Evolutionary conservation across 37 sponge, comb jelly and placozoan species (phyloP), one percentile per base, ranked within the genome.

Genomic region (Cliona cf. orientalis): DNA sequence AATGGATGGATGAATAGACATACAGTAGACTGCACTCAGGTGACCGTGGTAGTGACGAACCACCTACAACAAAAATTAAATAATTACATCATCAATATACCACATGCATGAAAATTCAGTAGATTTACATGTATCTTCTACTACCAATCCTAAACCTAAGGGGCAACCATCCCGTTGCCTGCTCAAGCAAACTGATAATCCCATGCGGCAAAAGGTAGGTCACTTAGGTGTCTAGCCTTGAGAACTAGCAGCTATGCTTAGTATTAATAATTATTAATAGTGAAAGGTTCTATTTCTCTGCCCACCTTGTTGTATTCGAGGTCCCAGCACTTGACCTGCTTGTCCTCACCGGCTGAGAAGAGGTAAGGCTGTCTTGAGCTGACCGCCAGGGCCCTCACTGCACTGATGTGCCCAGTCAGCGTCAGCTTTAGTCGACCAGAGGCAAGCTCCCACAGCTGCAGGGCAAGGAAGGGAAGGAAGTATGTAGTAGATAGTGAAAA

Each of bases 281-380:
- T n/a, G n/a, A n/a, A n/a, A n/a, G n/a, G n/a, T 61, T 17, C 14
- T 5, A 23, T 61, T 32, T 17, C 25, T 32, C 19, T 5, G 1
- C 46, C 23, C 58, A 96, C 99, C 92, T 98, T 98, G 74, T 98
- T 98, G 76, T 74, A 83, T 66, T 98, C 99, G 53, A 98, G 86
- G 79, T 98, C 99, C 99, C 99, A 98, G 81, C 99, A 98, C 69
- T 96, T 96, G 69, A 98, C 96, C 76, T 87, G 90, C 66, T 98
- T 98, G 83, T 98, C 99, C 77, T 98, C 99, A 1, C 99, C 99
- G 42, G 84, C 80, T 6, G 95, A 94, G 89, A 96, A 98, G 64
- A 98, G 77, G 91, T 98, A 98, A 4, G 99, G 97, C 56, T 98
- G 99, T 12, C 99, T 71, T 39, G 92, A 89, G 45, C 91, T 89